These are phyloP conservation scores for Muscicapa comitata DNA, from an alignment of 2,797 vertebrate species.

Conservation along the genomic window DNA sequence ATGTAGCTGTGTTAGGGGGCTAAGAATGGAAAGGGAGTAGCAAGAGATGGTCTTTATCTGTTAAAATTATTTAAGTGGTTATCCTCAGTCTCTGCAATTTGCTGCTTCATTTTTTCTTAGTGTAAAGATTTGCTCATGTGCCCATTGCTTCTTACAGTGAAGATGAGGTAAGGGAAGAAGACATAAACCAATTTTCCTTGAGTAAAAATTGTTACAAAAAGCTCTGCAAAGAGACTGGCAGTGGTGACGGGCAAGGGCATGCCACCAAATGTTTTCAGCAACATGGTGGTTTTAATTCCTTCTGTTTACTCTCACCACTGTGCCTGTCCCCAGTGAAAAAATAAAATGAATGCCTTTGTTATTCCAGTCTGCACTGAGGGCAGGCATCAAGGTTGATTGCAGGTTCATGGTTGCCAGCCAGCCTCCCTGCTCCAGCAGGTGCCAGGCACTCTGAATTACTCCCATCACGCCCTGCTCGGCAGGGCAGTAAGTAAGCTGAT, in stretches of 20 bases:
- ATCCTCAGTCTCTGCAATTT: neutral
- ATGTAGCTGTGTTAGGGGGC: neutral
- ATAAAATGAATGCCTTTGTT: conserved; percentile 67
- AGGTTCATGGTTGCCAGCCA: conserved; percentile 69
- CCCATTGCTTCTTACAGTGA: neutral
- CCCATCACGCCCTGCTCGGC: conserved; percentile 82
- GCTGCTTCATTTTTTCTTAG: neutral
- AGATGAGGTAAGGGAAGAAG: neutral
- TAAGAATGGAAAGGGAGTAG: neutral
- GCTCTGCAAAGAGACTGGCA: neutral
- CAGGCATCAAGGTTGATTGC: conserved; percentile 80
- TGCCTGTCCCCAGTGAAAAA: conserved; percentile 31
- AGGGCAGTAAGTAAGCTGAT: conserved; percentile 74
- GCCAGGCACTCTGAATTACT: conserved; percentile 88
- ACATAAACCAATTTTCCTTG: neutral
- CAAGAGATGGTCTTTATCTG: neutral
- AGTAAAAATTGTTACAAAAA: neutral
- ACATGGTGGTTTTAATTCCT: conserved; percentile 25
- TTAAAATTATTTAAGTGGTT: neutral
- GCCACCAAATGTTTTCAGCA: conserved; percentile 20
- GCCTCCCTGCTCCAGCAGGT: conserved; percentile 83
- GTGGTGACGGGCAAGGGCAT: neutral
- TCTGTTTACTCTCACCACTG: conserved; percentile 51
- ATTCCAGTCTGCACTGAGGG: conserved; percentile 82
- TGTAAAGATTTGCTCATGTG: neutral